Conservation (phyloP, 2,888 invertebrate genomes). For the Branchinecta sandiegonensis region DNA sequence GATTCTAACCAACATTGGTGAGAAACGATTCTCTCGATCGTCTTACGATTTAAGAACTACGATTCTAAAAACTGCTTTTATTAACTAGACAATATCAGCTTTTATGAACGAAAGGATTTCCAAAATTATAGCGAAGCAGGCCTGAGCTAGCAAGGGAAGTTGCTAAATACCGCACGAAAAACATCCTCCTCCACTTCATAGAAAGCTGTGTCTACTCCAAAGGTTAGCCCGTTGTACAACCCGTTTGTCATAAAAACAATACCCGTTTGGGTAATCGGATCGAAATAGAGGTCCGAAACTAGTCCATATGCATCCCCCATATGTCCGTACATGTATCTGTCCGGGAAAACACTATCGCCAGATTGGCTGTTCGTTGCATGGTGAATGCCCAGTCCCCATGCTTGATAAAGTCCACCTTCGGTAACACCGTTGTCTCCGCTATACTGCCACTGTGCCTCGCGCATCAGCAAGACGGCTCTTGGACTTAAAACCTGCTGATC, state of each 20-base stretch:
- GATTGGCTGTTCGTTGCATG: neutral
- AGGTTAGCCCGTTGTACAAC: neutral
- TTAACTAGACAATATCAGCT: too few relatives aligned
- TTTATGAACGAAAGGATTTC: too few relatives aligned
- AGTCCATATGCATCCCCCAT: conserved; percentile 1
- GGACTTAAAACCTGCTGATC: neutral
- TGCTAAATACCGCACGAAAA: neutral
- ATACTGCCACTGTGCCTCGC: neutral
- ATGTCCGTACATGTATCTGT: neutral
- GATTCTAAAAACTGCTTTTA: too few relatives aligned
- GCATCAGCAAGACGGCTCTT: neutral
- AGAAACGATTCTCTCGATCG: too few relatives aligned
- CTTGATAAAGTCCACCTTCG: conserved; percentile 10
- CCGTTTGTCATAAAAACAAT: neutral
- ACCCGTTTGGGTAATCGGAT: neutral
- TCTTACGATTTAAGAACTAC: too few relatives aligned
- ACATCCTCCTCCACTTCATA: conserved; percentile 3
- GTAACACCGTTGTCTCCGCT: neutral
- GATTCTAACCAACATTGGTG: too few relatives aligned
- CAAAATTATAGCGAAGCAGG: too few relatives aligned
- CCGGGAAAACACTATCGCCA: conserved; percentile 3
- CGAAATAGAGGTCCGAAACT: neutral
- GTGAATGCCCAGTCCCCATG: neutral
- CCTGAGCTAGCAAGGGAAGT: neutral
- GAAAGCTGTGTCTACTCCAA: neutral